A percentile compares a stretch with the other conserved stretches of the same genome.
Evolutionary conservation across 64 coral and sea anemone species (phyloP).

Genomic region (Catalaphyllia jardinei): DNA sequence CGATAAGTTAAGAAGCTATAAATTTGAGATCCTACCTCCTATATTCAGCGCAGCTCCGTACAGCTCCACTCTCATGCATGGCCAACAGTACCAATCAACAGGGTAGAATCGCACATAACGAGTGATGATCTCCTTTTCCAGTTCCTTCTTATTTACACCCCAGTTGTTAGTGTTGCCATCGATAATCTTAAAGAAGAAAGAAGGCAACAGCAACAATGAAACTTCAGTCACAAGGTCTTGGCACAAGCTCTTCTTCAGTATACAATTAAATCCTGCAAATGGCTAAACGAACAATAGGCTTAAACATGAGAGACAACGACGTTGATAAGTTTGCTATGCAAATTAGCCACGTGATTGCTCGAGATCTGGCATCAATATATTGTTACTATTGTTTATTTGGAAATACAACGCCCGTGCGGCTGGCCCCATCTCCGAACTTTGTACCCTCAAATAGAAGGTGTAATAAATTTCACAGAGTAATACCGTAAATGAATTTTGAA

Average conservation of each 20-base stretch:
- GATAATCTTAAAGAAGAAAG: conserved; percentile 26
- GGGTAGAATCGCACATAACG: conserved; percentile 47
- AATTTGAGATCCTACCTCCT: conserved; percentile 7
- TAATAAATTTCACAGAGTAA: no score
- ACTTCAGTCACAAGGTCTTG: neutral
- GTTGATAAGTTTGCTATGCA: neutral
- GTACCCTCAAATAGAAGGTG: no score
- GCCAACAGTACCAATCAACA: conserved; percentile 70
- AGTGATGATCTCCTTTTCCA: conserved; percentile 35
- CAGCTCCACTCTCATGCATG: conserved; percentile 51
- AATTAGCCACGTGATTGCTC: conserved; percentile 6
- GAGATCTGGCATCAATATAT: no score
- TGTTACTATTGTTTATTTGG: no score
- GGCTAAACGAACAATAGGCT: neutral
- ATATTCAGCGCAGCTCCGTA: conserved; percentile 54
- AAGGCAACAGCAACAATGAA: neutral
- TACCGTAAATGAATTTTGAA: no score
- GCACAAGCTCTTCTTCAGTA: no score
- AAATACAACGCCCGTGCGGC: no score
- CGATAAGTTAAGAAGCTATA: neutral
- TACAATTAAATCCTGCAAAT: neutral
- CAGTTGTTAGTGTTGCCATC: conserved; percentile 43
- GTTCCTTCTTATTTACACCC: conserved; percentile 24
- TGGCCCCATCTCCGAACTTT: no score
- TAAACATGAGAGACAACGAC: neutral